phyloP scores from a whole-genome alignment of 2,797 vertebrate genomes.

The Pempheris klunzingeri region DNA sequence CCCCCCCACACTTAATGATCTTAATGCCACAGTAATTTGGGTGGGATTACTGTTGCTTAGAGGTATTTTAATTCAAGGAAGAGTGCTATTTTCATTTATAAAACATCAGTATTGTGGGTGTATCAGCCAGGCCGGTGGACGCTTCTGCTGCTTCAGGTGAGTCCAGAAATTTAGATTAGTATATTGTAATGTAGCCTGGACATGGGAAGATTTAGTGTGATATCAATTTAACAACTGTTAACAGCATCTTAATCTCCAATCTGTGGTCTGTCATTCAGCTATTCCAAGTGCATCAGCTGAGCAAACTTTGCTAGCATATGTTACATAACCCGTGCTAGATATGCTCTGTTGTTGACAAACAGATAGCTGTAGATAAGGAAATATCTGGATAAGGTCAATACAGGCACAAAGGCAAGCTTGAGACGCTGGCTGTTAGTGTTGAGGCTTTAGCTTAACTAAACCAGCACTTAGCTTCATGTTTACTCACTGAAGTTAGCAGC shows the following conservation, averaged over 20 bases:
- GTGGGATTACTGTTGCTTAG: background rate
- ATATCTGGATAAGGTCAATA: background rate
- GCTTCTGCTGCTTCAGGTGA: background rate
- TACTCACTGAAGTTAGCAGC: no score
- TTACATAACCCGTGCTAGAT: conserved; percentile 21
- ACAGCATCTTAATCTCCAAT: background rate
- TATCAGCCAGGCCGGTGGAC: background rate
- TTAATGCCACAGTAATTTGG: background rate
- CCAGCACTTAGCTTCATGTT: background rate
- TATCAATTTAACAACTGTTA: background rate
- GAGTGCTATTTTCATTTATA: background rate
- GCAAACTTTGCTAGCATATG: background rate
- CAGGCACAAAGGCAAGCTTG: background rate
- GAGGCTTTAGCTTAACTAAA: conserved; percentile 3
- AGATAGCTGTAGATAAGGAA: conserved; percentile 33
- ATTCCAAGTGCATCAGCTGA: background rate
- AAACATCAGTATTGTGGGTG: background rate
- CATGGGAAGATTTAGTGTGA: accelerated
- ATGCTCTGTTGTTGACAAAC: conserved; percentile 51
- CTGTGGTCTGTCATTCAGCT: background rate
- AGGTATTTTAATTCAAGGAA: no score
- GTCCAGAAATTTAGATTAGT: background rate
- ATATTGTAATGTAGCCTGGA: background rate
- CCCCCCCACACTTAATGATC: background rate
- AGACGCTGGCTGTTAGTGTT: background rate